These are phyloP conservation scores for Carcharodon carcharias DNA, from an alignment of 2,797 vertebrate genomes.

Conservation along the genomic window DNA sequence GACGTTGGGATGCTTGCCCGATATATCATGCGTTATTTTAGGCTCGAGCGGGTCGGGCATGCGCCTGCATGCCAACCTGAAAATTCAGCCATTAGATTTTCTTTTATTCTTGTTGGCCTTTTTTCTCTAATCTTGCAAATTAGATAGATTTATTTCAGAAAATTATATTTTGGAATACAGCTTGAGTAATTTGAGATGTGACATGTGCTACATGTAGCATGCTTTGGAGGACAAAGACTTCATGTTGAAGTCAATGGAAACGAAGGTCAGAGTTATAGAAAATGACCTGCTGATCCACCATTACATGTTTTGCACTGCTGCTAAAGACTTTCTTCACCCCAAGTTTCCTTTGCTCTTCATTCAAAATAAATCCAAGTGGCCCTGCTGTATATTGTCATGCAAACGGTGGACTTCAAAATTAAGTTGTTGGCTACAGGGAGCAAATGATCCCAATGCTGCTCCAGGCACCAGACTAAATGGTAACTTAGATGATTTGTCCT, in stretches of 20 bases:
- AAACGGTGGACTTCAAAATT: background rate
- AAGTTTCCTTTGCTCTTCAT: background rate
- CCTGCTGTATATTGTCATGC: background rate
- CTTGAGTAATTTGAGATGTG: background rate
- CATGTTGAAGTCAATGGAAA: background rate
- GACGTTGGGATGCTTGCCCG: too few species aligned
- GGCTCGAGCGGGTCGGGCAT: too few species aligned
- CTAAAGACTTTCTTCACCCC: background rate
- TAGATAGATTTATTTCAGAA: background rate
- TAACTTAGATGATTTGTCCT: background rate
- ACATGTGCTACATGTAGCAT: background rate
- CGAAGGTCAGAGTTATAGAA: background rate
- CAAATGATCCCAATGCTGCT: background rate
- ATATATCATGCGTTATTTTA: too few species aligned
- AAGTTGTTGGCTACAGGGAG: background rate
- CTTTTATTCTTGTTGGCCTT: too few species aligned
- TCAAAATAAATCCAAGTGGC: background rate
- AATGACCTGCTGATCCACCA: background rate
- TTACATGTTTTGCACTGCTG: background rate
- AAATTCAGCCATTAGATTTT: too few species aligned
- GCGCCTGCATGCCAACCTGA: too few species aligned
- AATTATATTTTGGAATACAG: background rate
- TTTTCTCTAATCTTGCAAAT: too few species aligned
- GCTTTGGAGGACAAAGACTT: background rate
- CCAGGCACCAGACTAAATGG: background rate